Base-by-base conservation (phyloP, 1,140 invertebrate genomes). In the Lasioglossum albipes region DNA sequence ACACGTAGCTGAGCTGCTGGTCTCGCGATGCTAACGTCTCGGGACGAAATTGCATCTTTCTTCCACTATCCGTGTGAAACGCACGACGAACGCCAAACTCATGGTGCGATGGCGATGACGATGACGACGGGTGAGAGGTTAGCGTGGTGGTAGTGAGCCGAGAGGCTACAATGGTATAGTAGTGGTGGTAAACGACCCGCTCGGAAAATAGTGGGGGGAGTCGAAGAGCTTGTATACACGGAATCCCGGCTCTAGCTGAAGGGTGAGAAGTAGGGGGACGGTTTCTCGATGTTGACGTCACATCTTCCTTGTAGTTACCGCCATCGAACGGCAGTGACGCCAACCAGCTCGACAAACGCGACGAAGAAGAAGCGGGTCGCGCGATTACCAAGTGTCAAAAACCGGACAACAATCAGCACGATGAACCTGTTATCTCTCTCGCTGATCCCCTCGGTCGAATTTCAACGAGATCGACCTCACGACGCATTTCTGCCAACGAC, bases 291-390 rank as follows among this genome's bases (percentile, higher is more conserved):
- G 54, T 54, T 69, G 71, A 84, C 84, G 83, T 82, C 75, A 77
- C 67, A 52, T 76, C 69, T 83, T 61, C 45, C 36, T 52, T 49
- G 62, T 66, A 73, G 41, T 66, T 68, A 54, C 52, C 41, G 75
- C 79, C 78, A 83, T 80, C 71, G 42, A 77, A 77, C 81, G 75
- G 68, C 31, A 31, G 9, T 75, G 62, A 71, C 57, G 70, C 81
- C 73, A 81, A 84, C 45, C 64, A 61, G n/a, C 64, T 57, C 61
- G 69, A 57, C 59, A 31, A 5, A 16, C 54, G 22, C 59, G 59
- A 59, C 31, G 57, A 73, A 61, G 2, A 1, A 49, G 2, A 3
- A 49, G 10, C 45, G 45, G 45, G 10, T 13, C 45, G 45, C 13
- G 45, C 13, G 45, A 12, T 12, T 49, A 12, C 45, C 9, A 49